These are phyloP conservation scores for Clupea harengus DNA, from an alignment of 2,113 vertebrate genomes.

Conservation along the genomic window DNA sequence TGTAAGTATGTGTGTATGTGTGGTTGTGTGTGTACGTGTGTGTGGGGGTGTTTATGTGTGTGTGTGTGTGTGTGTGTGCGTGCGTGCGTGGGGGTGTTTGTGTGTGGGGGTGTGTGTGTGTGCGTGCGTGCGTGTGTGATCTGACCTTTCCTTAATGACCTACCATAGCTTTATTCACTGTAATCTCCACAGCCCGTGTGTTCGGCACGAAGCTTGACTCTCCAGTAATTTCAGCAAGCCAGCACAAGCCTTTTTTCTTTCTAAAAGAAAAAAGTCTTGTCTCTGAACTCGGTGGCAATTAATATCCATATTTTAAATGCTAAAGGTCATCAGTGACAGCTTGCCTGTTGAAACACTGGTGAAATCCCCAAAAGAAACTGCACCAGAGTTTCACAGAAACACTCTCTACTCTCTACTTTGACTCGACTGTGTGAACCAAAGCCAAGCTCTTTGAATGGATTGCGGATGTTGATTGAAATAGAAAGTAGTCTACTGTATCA, in stretches of 20 bases:
- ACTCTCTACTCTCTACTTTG: not conserved
- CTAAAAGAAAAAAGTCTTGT: not conserved
- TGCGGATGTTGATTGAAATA: not conserved
- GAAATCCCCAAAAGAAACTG: not conserved
- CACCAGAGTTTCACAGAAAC: not conserved
- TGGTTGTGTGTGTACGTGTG: too few species aligned
- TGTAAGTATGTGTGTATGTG: too few species aligned
- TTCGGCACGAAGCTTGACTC: not conserved
- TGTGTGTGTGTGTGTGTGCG: too few species aligned
- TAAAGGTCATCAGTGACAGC: not conserved
- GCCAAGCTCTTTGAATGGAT: not conserved
- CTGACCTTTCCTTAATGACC: slow-evolving; percentile 42
- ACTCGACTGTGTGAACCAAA: too few species aligned
- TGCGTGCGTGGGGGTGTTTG: not conserved
- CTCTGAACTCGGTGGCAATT: not conserved
- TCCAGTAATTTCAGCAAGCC: slow-evolving; percentile 12
- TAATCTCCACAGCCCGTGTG: slow-evolving; percentile 31
- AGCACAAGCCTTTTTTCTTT: not conserved
- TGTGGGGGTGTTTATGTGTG: too few species aligned
- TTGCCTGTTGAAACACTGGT: not conserved
- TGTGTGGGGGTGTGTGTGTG: slow-evolving; percentile 21
- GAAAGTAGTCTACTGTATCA: not conserved
- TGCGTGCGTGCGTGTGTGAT: slow-evolving; percentile 11
- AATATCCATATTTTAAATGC: slow-evolving; percentile 2
- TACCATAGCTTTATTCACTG: slow-evolving; percentile 25